Evolutionary conservation across 2,888 invertebrate genomes (phyloP), one percentile per base, ranked within the genome.

Genomic region (Rhagonycha fulva): DNA sequence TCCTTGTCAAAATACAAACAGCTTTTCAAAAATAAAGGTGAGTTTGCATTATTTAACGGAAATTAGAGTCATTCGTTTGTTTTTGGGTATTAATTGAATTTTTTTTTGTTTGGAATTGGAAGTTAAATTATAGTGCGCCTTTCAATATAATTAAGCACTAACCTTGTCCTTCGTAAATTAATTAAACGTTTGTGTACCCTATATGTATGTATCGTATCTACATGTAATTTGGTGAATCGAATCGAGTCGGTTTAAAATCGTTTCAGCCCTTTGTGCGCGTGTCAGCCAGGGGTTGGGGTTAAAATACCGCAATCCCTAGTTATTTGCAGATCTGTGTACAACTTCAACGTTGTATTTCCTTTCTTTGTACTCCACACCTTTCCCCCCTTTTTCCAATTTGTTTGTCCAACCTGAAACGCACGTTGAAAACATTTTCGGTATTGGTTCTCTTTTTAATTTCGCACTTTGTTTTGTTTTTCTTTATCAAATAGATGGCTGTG

Each of bases 11-110:
- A 93, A 79, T 94, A 93, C 85, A 92, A 92, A 84, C 90, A 92
- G 80, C 87, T 94, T 30, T 95, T 95, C 86, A 90, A 89, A 82
- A 91, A 93, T 83, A 91, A 92, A 88, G 95, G 95, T 95, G 87
- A 90, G 92, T 89, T 11, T 9, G 62, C 24, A 24, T 66, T 66
- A 24, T 12, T 14, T 2, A 9, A 32, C 32, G 4, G 12, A 19
- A 63, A 63, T 24, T 24, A 62, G 2, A 12, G 63, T 12, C 9
- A 11, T 24, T 32, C 23, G 19, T 66, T 66, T 66, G 63, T 66
- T 66, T 66, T 66, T 66, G 3, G n/a, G n/a, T 66, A 19, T 19
- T 19, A 23, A n/a, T n/a, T 24, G n/a, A 66, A 26, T 24, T 32
- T 68, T 30, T 28, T n/a, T 24, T 14, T n/a, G 12, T 30, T 32